These are phyloP conservation scores for Sakesphorus luctuosus DNA, from an alignment of 2,113 vertebrate species.

Conservation along the genomic window DNA sequence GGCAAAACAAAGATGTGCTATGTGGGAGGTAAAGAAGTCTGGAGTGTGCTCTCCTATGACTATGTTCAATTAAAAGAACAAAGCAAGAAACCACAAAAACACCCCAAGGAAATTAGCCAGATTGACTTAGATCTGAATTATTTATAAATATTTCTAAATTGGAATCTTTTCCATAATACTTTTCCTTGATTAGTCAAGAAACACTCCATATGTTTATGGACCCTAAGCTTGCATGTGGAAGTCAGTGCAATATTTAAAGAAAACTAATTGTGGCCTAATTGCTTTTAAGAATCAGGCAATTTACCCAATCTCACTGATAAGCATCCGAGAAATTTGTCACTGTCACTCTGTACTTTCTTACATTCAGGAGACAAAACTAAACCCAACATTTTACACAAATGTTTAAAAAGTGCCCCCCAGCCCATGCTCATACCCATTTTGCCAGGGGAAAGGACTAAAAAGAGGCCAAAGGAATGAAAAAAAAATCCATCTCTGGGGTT, in stretches of 20 bases:
- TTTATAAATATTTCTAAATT: conserved; percentile 57
- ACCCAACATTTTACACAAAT: not conserved
- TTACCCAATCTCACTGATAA: not conserved
- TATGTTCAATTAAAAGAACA: conserved; percentile 68
- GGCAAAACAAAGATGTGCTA: conserved; percentile 18
- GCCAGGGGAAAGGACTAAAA: not conserved
- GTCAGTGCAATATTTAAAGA: conserved; percentile 3
- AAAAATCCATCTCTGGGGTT: not conserved
- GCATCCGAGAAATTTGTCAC: not conserved
- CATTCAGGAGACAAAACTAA: not conserved
- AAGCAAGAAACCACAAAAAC: conserved; percentile 53
- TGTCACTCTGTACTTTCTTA: not conserved
- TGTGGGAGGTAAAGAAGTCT: conserved; percentile 36
- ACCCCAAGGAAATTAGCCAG: conserved; percentile 56
- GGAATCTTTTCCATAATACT: conserved; percentile 16
- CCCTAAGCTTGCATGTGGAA: conserved; percentile 35
- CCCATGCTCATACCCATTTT: not conserved
- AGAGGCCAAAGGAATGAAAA: not conserved
- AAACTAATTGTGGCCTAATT: not conserved
- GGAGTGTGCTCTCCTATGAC: conserved; percentile 34
- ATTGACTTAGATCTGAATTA: conserved; percentile 56
- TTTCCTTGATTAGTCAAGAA: conserved; percentile 27
- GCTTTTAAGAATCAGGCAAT: not conserved
- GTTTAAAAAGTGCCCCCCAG: not conserved
- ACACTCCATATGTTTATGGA: not conserved